Evolutionary conservation across 2,888 invertebrate species (phyloP), one percentile per base, ranked within the genome.

Genomic region (Ommatoiulus sabulosus): DNA sequence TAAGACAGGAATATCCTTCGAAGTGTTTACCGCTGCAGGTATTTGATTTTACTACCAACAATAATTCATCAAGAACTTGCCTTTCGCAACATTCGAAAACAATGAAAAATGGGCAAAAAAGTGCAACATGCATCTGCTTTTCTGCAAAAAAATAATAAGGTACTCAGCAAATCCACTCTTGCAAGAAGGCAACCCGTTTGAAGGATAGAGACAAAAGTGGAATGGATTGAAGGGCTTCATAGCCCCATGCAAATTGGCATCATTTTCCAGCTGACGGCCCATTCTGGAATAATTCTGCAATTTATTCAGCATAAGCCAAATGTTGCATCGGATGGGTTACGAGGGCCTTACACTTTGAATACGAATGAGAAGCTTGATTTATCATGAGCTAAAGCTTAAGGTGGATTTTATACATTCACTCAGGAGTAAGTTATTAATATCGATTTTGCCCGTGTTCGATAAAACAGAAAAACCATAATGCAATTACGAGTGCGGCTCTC

Each of bases 401-500:
- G 63, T 63, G 63, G 63, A 20, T 63, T 63, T 63, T 63, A 5
- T n/a, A 20, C 63, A 48, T 48, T 20, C 57, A 57, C 17, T 57
- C 57, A 17, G 7, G 17, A 57, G 57, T 57, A 20, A 63, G 63
- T 63, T 63, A 63, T 63, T 63, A 63, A 63, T 20, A 63, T 63
- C 20, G 63, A 63, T 63, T 63, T 63, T 8, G 20, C 63, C 63
- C 12, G 63, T 63, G 63, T 63, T 63, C 63, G 63, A 63, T 63
- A 63, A 63, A 63, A 63, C 15, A n/a, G 63, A 63, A 63, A 35
- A n/a, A n/a, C 0, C 63, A 20, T 63, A 63, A 63, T 20, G 15
- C 63, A 63, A 63, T 63, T 63, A 63, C 63, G 20, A 63, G 63
- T 63, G 63, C 20, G 63, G 63, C 20, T 63, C 63, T 63, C 63